Evolutionary conservation across 2,113 vertebrate genomes (phyloP).

Genomic region (Eidolon helvum): DNA sequence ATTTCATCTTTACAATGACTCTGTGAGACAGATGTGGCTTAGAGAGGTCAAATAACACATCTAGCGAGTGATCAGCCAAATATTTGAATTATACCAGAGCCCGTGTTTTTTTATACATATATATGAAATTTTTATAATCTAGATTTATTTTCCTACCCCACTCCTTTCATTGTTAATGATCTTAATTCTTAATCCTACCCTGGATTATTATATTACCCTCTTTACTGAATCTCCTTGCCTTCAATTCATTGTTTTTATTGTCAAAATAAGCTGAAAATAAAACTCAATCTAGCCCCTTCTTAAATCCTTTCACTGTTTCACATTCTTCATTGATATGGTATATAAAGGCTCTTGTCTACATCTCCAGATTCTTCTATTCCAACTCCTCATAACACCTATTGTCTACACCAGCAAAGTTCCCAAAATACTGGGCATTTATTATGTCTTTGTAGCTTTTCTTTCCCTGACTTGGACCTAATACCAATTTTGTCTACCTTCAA

Average conservation of each 20-base stretch:
- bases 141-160: neutral
- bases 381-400: neutral
- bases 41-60: neutral
- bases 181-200: neutral
- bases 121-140: neutral
- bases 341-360: neutral
- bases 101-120: neutral
- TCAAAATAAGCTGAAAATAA: neutral
- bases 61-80: neutral
- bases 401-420: neutral
- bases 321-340: too few species aligned
- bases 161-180: neutral
- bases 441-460: neutral
- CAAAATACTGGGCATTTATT: neutral
- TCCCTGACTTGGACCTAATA: neutral
- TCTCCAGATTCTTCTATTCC: neutral
- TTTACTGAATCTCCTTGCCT: neutral
- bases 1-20: neutral
- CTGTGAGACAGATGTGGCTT: neutral
- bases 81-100: neutral
- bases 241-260: neutral
- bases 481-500: neutral
- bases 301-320: neutral
- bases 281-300: neutral
- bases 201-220: neutral